Evolutionary conservation across 1,140 invertebrate species (phyloP), one percentile per base, ranked within the genome.

Genomic region (Drosophila burlai): DNA sequence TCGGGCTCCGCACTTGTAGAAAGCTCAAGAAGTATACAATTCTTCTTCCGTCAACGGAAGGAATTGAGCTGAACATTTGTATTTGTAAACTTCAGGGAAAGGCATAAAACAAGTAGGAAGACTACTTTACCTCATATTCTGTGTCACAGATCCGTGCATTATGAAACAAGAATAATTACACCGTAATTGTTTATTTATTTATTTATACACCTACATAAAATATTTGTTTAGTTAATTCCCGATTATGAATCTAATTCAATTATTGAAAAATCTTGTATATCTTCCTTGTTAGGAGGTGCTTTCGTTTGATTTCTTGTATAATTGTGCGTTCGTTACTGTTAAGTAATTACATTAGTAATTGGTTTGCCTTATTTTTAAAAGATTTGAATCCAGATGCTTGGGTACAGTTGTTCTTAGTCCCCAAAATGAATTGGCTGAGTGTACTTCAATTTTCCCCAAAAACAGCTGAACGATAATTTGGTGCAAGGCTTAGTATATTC

Each of bases 21-120:
- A 87, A 87, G 83, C 83, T 59, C 50, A 62, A 80, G 80, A 81
- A 83, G 80, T 46, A 65, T 61, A 18, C 15, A 42, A 42, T 7
- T 21, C 36, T 38, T 55, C 21, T n/a, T 36, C 40, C 13, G 38
- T 26, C 50, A 21, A 21, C 24, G 13, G 29, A 60, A 59, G 26
- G 71, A 84, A 77, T 45, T 52, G 54, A 47, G 34, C 71, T 52
- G 59, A 74, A 80, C 63, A 60, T 62, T 34, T 18, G 6, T 21
- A 21, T 64, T 50, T 24, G 24, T 3, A 24, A 24, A n/a, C 15
- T 40, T 24, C 6, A 15, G 24, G 10, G 34, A 36, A 11, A 21
- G 18, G 24, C 13, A 11, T 15, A 4, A 26, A 10, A 4, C 8
- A 10, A 10, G 11, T 36, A 36, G 4, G 34, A 42, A 42, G 42